A percentile compares a stretch with the other conserved stretches of the same genome.
Conservation (phyloP, 2,888 invertebrate species). For the Coelinius sp. region DNA sequence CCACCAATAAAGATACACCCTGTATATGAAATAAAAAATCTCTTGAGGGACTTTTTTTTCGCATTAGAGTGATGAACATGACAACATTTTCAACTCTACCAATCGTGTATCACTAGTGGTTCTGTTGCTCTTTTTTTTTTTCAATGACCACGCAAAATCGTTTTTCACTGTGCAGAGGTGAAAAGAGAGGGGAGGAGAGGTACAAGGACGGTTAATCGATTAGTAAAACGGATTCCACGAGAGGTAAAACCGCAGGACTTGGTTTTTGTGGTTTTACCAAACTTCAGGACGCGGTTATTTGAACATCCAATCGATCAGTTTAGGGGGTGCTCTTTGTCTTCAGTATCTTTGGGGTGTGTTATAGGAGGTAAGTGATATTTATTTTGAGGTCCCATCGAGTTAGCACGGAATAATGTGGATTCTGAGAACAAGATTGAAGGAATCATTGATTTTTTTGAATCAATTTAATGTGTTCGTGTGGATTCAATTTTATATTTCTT, state of each 20-base stretch:
- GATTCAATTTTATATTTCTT: no score
- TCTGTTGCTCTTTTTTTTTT: not conserved
- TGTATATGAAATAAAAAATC: no score
- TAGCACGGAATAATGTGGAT: no score
- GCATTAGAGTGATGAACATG: not conserved
- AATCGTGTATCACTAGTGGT: not conserved
- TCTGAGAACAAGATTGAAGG: no score
- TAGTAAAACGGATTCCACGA: slow-evolving; percentile 1
- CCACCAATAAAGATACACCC: no score
- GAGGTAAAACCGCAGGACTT: not conserved
- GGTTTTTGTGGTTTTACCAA: not conserved
- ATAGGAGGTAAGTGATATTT: no score
- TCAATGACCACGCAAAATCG: not conserved
- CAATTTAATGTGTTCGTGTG: no score
- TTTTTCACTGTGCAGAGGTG: not conserved
- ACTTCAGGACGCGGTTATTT: slow-evolving; percentile 19
- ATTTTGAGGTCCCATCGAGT: no score
- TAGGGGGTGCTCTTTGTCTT: slow-evolving; percentile 13
- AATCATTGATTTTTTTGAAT: no score
- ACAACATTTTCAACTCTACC: not conserved
- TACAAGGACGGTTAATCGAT: slow-evolving; percentile 11
- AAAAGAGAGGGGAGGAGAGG: not conserved
- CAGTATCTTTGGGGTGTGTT: not conserved
- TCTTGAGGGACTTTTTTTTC: not conserved
- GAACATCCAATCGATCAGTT: slow-evolving; percentile 20